Percentiles rank a stretch among this genome's conserved stretches.
These are phyloP conservation scores for Cynodonichthys magdalenae DNA, from an alignment of 2,797 vertebrate genomes.

Conservation along the genomic window DNA sequence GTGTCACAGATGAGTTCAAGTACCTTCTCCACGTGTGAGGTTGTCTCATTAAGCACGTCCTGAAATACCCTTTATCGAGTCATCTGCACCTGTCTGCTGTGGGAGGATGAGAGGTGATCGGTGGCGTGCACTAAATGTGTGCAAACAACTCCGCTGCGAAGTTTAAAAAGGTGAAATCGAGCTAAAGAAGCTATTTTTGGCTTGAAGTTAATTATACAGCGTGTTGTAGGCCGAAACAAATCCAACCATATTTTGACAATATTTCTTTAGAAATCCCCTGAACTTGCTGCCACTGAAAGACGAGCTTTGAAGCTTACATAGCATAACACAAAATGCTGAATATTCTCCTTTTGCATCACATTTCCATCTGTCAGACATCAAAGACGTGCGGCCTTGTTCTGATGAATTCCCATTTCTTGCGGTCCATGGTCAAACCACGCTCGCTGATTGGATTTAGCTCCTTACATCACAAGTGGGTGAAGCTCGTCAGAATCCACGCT, in stretches of 20 bases:
- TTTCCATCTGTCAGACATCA: constrained; percentile 54
- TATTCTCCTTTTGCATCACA: no score
- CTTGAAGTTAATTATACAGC: constrained; percentile 36
- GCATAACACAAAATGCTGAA: constrained; percentile 16
- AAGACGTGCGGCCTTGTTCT: constrained; percentile 40
- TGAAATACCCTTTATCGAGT: constrained; percentile 36
- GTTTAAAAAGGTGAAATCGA: constrained; percentile 36
- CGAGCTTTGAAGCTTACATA: constrained; percentile 6
- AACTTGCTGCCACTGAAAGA: constrained; percentile 4
- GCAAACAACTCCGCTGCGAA: constrained; percentile 31
- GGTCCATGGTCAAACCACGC: constrained; percentile 46
- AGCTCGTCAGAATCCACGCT: constrained; percentile 44
- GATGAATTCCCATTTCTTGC: constrained; percentile 39
- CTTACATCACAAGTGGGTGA: constrained; percentile 49
- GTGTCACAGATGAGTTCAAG: constrained; percentile 54
- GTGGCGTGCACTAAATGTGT: constrained; percentile 20
- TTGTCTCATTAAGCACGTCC: constrained; percentile 43
- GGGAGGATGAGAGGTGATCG: constrained; percentile 45
- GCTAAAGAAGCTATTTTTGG: constrained; percentile 25
- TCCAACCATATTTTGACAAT: background rate
- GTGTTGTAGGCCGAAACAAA: constrained; percentile 27
- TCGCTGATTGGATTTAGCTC: constrained; percentile 66
- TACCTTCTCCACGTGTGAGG: constrained; percentile 22
- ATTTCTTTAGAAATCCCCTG: no score
- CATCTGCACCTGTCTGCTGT: constrained; percentile 18